Conservation (phyloP, 2,797 vertebrate species). For the Kryptolebias ocellatus region DNA sequence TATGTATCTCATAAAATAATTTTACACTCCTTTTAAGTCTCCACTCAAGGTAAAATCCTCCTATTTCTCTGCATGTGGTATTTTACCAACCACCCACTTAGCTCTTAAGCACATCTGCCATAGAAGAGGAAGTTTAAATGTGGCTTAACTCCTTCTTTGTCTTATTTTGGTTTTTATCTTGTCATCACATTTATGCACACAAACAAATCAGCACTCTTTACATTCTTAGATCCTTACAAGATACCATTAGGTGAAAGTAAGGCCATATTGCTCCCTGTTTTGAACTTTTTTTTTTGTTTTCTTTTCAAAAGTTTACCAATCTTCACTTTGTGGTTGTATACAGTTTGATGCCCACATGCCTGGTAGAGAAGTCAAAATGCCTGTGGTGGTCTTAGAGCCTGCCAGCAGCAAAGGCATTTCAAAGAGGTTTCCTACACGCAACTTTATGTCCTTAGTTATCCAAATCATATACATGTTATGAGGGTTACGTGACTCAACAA, state of each 20-base stretch:
- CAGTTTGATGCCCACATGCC: constrained; percentile 40
- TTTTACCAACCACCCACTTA: constrained; percentile 38
- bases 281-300: constrained; percentile 30
- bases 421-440: constrained; percentile 35
- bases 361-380: constrained; percentile 63
- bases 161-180: constrained; percentile 26
- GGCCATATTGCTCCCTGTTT: not conserved
- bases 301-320: constrained; percentile 55
- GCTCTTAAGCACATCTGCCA: constrained; percentile 40
- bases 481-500: too few species aligned
- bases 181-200: not conserved
- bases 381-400: constrained; percentile 51
- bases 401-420: constrained; percentile 47
- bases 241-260: constrained; percentile 33
- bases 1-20: constrained; percentile 39
- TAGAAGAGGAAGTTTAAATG: constrained; percentile 52
- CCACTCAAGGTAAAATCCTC: constrained; percentile 55
- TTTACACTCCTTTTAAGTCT: constrained; percentile 33
- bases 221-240: constrained; percentile 22
- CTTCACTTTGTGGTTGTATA: constrained; percentile 29
- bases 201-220: not conserved
- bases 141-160: constrained; percentile 26
- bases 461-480: not conserved
- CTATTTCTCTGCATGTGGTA: constrained; percentile 37
- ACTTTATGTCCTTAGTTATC: constrained; percentile 6